Conservation (phyloP, 1,140 invertebrate species). For the Holotrichia oblita region DNA sequence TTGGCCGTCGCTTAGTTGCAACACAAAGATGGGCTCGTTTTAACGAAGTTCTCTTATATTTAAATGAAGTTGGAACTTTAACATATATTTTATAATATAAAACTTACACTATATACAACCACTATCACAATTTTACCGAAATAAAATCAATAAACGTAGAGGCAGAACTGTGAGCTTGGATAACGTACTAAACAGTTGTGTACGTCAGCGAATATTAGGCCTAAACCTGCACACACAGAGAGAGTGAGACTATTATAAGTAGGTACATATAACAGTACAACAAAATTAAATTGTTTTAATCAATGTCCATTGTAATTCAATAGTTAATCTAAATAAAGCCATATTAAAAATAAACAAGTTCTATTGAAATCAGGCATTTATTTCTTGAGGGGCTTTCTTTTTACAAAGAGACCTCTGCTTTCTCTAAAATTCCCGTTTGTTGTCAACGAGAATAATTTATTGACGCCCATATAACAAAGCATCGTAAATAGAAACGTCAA, state of each 20-base stretch:
- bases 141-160: neutral
- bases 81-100: neutral
- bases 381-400: neutral
- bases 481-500: neutral
- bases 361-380: neutral
- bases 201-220: slow-evolving; percentile 3
- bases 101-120: too few species aligned
- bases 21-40: neutral
- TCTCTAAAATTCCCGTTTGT: neutral
- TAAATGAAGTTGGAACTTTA: neutral
- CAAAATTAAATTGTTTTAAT: neutral
- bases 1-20: neutral
- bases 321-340: too few species aligned
- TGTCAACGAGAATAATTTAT: neutral
- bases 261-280: neutral
- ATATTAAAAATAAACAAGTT: neutral
- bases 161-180: neutral
- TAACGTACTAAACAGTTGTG: neutral
- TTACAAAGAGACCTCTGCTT: neutral
- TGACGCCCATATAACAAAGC: neutral
- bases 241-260: too few species aligned
- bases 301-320: too few species aligned
- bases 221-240: neutral
- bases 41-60: neutral
- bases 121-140: neutral